Percentiles rank a stretch among this genome's conserved stretches.
These are phyloP conservation scores for Regulus satrapa DNA, from an alignment of 2,113 vertebrate species.

Conservation along the genomic window DNA sequence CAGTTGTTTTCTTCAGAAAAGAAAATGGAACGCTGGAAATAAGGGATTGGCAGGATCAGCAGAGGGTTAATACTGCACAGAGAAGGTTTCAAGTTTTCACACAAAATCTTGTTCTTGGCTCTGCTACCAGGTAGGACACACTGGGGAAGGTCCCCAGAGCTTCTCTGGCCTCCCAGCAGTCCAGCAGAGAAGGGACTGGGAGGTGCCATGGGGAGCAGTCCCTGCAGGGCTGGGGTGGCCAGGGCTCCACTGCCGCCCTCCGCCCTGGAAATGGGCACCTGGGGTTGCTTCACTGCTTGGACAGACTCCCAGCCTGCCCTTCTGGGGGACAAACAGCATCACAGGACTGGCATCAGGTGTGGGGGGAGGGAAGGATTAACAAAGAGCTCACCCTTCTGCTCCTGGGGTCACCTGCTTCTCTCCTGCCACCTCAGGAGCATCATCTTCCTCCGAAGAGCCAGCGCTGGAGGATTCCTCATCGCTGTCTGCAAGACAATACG, in stretches of 20 bases:
- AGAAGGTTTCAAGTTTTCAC: background rate
- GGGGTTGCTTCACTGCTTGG: background rate
- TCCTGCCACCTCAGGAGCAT: conserved; percentile 81
- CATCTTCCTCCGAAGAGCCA: conserved; percentile 95
- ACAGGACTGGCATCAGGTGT: background rate
- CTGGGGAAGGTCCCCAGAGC: background rate
- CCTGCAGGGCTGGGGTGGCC: background rate
- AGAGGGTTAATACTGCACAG: background rate
- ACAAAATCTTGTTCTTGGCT: background rate
- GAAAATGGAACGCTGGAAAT: background rate
- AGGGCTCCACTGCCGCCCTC: background rate
- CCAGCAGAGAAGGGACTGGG: background rate
- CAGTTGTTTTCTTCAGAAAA: background rate
- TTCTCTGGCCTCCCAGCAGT: background rate
- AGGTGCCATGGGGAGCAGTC: background rate
- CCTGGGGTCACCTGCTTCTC: conserved; percentile 83
- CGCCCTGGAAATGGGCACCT: background rate
- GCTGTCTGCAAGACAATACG: conserved; percentile 93
- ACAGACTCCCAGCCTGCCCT: background rate
- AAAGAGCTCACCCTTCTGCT: conserved; percentile 83
- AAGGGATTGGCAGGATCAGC: background rate
- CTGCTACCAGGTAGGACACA: background rate
- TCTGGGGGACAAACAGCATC: background rate
- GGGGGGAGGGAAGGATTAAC: background rate
- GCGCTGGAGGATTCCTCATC: conserved; percentile 98